Percentiles rank a stretch among this genome's conserved stretches.
Conservation (phyloP, 1,140 invertebrate genomes). For the Phortica variegata region DNA sequence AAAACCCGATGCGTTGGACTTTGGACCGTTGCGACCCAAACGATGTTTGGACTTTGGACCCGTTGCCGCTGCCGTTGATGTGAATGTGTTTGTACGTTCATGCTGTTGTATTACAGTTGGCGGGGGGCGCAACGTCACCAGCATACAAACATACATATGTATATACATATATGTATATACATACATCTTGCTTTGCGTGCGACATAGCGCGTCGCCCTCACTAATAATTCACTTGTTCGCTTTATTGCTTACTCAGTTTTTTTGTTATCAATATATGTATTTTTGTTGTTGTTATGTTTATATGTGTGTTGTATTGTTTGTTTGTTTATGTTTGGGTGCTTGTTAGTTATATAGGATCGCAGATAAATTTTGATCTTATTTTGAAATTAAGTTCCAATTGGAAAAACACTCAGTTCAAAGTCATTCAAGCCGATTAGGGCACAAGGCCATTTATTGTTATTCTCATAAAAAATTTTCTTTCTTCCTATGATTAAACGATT, state of each 20-base stretch:
- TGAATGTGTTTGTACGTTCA: not conserved
- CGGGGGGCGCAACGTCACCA: slow-evolving; percentile 2
- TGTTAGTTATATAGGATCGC: too few species aligned
- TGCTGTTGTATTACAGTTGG: slow-evolving; percentile 1
- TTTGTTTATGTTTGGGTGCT: slow-evolving; percentile 1
- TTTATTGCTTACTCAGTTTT: not conserved
- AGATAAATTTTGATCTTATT: too few species aligned
- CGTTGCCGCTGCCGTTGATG: slow-evolving; percentile 21
- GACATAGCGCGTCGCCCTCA: slow-evolving; percentile 15
- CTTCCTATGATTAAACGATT: too few species aligned
- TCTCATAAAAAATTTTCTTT: too few species aligned
- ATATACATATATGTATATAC: not conserved
- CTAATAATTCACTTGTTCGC: slow-evolving; percentile 21
- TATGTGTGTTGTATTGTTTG: slow-evolving; percentile 11
- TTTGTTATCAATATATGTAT: not conserved
- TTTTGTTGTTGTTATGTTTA: slow-evolving; percentile 5
- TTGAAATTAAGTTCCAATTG: too few species aligned
- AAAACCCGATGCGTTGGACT: slow-evolving; percentile 1
- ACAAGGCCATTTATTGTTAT: too few species aligned
- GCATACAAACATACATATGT: slow-evolving; percentile 1
- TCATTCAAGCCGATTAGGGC: too few species aligned
- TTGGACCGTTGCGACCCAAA: slow-evolving; percentile 38
- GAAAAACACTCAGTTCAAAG: too few species aligned
- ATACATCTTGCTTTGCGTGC: not conserved
- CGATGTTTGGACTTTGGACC: slow-evolving; percentile 57